Percentiles rank a stretch among this genome's conserved stretches.
phyloP scores from a whole-genome alignment of 2,888 invertebrate species.

The Melanostoma mellinum region DNA sequence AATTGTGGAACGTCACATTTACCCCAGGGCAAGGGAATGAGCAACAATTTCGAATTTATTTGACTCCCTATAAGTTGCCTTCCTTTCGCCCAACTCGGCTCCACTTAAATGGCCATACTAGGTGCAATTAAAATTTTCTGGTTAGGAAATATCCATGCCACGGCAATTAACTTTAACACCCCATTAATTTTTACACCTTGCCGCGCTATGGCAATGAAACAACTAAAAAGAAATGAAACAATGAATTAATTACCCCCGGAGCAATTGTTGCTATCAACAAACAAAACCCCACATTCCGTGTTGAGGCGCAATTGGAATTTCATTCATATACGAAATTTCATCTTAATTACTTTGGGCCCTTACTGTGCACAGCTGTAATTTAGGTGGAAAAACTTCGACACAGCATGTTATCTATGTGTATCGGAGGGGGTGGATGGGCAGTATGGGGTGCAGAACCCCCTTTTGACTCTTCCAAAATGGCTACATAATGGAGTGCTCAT shows the following conservation, averaged over 20 bases:
- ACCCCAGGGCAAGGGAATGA: constrained; percentile 21
- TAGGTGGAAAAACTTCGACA: constrained; percentile 63
- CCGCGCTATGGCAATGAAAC: constrained; percentile 32
- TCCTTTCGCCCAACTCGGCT: constrained; percentile 3
- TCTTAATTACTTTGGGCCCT: constrained; percentile 70
- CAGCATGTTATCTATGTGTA: constrained; percentile 64
- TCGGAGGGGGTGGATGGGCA: constrained; percentile 4
- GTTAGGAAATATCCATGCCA: constrained; percentile 71
- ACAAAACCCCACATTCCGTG: constrained; percentile 37
- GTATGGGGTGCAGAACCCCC: constrained; percentile 24
- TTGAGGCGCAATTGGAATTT: constrained; percentile 69
- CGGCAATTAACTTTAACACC: constrained; percentile 73
- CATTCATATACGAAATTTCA: constrained; percentile 72
- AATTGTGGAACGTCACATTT: constrained; percentile 31
- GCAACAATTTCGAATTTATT: constrained; percentile 69
- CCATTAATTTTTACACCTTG: constrained; percentile 72
- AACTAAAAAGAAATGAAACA: constrained; percentile 66
- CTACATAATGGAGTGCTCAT: constrained; percentile 72
- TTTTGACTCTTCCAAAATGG: constrained; percentile 55
- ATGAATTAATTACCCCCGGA: constrained; percentile 71
- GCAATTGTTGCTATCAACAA: constrained; percentile 69
- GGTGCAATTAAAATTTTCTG: constrained; percentile 72
- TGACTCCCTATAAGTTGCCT: neutral
- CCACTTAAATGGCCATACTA: constrained; percentile 55
- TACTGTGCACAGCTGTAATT: constrained; percentile 53